These are phyloP conservation scores for Trissoscelio sp. DNA, from an alignment of 2,888 invertebrate species.

Conservation along the genomic window DNA sequence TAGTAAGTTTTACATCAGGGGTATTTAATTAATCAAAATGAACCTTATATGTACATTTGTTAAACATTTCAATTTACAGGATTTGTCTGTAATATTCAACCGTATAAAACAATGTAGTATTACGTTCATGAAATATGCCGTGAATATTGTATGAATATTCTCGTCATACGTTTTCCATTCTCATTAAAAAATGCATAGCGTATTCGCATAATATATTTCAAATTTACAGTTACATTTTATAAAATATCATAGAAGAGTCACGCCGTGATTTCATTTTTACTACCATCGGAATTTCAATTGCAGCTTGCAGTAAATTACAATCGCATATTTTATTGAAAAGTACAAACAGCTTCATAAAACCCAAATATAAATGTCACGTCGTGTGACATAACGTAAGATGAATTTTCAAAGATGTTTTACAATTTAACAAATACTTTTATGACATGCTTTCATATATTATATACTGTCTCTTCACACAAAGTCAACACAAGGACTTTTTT, in stretches of 20 bases:
- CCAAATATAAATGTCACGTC: too few species aligned
- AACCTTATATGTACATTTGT: too few species aligned
- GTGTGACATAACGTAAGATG: too few species aligned
- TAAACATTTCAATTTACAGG: constrained; percentile 4
- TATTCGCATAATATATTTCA: constrained; percentile 13
- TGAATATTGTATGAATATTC: constrained; percentile 33
- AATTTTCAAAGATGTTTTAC: too few species aligned
- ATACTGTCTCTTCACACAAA: too few species aligned
- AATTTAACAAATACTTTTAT: too few species aligned
- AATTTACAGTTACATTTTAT: constrained; percentile 5
- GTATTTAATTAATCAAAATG: too few species aligned
- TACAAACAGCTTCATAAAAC: too few species aligned
- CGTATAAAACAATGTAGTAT: constrained; percentile 10
- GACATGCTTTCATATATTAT: too few species aligned
- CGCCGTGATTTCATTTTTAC: background rate
- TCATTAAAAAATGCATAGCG: constrained; percentile 29
- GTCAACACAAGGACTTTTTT: too few species aligned
- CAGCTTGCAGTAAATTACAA: constrained; percentile 8
- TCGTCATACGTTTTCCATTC: constrained; percentile 23
- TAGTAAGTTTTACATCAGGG: too few species aligned
- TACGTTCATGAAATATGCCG: constrained; percentile 34
- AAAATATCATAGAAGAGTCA: background rate
- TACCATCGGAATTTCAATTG: constrained; percentile 8
- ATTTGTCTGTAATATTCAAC: constrained; percentile 5
- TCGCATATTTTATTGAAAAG: constrained; percentile 3